Evolutionary conservation across 1,140 invertebrate genomes (phyloP), one percentile per base, ranked within the genome.

Genomic region (Arion vulgaris): DNA sequence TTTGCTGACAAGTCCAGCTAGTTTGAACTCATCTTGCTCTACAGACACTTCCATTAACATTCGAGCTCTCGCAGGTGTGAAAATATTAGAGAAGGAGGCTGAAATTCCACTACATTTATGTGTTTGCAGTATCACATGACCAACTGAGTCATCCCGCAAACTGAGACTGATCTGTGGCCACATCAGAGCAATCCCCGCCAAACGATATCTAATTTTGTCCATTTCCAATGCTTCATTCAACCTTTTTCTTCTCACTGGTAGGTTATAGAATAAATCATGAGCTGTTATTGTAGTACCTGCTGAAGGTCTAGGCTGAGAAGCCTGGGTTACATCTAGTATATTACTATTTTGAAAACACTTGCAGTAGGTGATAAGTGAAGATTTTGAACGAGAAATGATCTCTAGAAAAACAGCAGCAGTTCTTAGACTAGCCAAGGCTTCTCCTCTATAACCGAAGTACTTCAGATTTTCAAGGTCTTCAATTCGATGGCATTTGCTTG

Each of bases 281-380:
- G 95, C 92, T 82, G 94, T 94, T 28, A 95, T 93, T 4, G 95
- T 95, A 7, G 95, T 95, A 36, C 95, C 95, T 81, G 90, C 89
- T 76, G 94, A 94, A 32, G 94, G 93, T 80, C 94, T 91, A 26
- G 85, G 86, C 5, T 85, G 89, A 68, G 90, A 84, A 28, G 87
- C 87, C 45, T 92, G 87, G 11, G 86, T 75, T 19, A 91, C 82
- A 84, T 83, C 83, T 78, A 91, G 41, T 85, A 89, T 38, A 88
- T 91, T 91, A 17, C 88, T 94, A 92, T 86, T 88, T 41, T 91
- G 90, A 92, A 93, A 91, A 36, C 92, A 92, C 91, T 94, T 90
- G 71, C 87, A 89, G 82, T 91, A 93, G 1, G 94, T 95, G 62
- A 93, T 83, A 28, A 90, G 87, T 23, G 86, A 89, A 23, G 88